Conservation (phyloP, 2,888 invertebrate species). For the Lagria hirta region DNA sequence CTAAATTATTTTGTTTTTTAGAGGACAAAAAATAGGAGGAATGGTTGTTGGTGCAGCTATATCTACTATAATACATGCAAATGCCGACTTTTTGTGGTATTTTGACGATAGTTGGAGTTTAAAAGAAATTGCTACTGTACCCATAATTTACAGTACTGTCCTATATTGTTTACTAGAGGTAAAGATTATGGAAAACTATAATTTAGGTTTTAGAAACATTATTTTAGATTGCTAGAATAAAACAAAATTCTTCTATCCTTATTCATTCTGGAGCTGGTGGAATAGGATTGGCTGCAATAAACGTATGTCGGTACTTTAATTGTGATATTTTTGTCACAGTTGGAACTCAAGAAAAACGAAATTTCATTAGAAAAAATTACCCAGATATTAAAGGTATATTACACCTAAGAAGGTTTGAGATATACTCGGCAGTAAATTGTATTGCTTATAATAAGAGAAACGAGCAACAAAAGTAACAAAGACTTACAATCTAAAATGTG, state of each 20-base stretch:
- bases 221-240: too few species aligned
- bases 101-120: constrained; percentile 60
- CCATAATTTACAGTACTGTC: constrained; percentile 61
- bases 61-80: constrained; percentile 58
- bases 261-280: constrained; percentile 64
- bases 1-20: constrained; percentile 23
- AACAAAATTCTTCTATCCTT: constrained; percentile 35
- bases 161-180: constrained; percentile 39
- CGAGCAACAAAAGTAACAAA: too few species aligned
- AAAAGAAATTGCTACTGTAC: constrained; percentile 63
- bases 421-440: too few species aligned
- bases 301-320: constrained; percentile 82
- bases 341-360: constrained; percentile 79
- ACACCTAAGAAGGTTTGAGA: too few species aligned
- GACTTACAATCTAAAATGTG: too few species aligned
- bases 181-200: too few species aligned
- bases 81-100: constrained; percentile 54
- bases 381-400: constrained; percentile 66
- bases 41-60: constrained; percentile 58
- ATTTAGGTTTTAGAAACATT: too few species aligned
- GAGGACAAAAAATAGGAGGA: constrained; percentile 50
- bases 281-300: constrained; percentile 92
- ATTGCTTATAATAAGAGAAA: too few species aligned
- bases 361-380: constrained; percentile 80
- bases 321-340: constrained; percentile 90